Percentiles rank a stretch among this genome's conserved stretches.
Evolutionary conservation across 2,113 vertebrate genomes (phyloP).

Genomic region (Tetrax tetrax): DNA sequence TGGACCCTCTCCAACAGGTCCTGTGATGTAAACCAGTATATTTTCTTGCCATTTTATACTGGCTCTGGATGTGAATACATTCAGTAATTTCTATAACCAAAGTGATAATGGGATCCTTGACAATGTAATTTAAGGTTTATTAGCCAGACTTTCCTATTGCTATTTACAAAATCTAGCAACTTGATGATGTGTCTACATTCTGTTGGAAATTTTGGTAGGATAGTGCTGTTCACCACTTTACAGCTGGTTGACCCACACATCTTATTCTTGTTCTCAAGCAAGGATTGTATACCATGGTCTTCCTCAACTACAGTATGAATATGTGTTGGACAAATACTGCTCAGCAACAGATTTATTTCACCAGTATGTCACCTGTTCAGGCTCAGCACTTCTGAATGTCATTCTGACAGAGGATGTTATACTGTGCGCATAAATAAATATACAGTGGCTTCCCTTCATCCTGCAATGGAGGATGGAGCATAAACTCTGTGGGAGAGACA

Average conservation of each 20-base stretch:
- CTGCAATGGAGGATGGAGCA: background rate
- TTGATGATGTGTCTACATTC: background rate
- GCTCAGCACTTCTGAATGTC: accelerated
- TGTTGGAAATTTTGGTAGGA: background rate
- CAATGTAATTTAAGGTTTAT: background rate
- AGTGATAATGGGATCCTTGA: background rate
- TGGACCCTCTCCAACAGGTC: no score
- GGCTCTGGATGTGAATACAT: background rate
- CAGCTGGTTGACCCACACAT: background rate
- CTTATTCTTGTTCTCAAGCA: background rate
- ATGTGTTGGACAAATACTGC: background rate
- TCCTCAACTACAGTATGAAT: background rate
- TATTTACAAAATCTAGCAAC: background rate
- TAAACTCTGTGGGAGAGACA: background rate
- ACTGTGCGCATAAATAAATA: background rate
- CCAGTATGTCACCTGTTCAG: background rate
- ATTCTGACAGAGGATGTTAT: background rate
- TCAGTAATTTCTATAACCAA: background rate
- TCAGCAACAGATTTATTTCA: background rate
- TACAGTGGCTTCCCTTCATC: background rate
- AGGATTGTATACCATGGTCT: background rate
- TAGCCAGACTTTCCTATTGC: background rate
- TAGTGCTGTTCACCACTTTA: background rate
- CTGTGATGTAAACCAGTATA: background rate
- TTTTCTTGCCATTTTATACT: background rate